Evolutionary conservation across 2,888 invertebrate species (phyloP).

Genomic region (Mythimna impura): DNA sequence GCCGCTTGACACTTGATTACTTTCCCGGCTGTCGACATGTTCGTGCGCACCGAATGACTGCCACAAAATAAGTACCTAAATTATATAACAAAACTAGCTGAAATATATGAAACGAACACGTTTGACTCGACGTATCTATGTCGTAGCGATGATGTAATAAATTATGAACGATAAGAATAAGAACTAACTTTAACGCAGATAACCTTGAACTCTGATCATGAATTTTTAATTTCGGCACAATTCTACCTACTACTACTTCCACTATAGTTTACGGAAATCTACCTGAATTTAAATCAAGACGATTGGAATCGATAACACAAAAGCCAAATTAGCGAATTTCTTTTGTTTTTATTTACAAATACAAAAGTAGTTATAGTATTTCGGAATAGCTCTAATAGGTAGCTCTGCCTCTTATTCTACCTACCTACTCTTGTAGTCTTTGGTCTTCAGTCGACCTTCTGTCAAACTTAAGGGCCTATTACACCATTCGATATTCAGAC

Average conservation of each 20-base stretch:
- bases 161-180: conserved; percentile 53
- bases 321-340: conserved; percentile 3
- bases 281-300: neutral
- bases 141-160: conserved; percentile 66
- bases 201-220: conserved; percentile 61
- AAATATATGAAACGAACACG: conserved; percentile 15
- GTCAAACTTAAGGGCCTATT: neutral
- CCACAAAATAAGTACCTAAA: conserved; percentile 71
- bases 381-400: too few relatives aligned
- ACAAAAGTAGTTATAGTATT: too few relatives aligned
- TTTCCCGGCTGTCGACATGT: conserved; percentile 89
- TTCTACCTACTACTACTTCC: neutral
- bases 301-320: neutral
- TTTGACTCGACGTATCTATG: conserved; percentile 44
- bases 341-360: conserved; percentile 19
- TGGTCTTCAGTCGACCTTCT: neutral
- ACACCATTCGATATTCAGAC: too few relatives aligned
- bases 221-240: neutral
- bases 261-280: neutral
- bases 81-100: conserved; percentile 17
- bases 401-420: too few relatives aligned
- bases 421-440: too few relatives aligned
- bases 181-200: conserved; percentile 31
- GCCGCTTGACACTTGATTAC: conserved; percentile 98
- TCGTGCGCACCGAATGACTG: conserved; percentile 64